Base-by-base conservation (phyloP, 2,888 invertebrate species). In the Bellardia bayeri region DNA sequence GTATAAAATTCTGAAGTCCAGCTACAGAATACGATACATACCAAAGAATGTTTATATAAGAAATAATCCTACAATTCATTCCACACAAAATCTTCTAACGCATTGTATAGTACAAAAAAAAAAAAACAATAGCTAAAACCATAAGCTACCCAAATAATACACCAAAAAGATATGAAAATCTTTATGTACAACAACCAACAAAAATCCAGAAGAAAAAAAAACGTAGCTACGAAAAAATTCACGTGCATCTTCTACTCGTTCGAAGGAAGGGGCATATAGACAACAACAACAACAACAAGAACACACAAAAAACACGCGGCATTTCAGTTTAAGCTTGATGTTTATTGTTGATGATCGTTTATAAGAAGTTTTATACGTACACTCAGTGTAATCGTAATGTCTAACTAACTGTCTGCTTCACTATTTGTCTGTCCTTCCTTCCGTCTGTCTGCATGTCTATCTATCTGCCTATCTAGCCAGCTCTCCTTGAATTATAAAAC, bases 311-410 rank as follows among this genome's bases (percentile, higher is more conserved):
- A 69, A 75, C 23, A 85, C 23, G 87, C 85, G 87, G 85, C 82
- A 56, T 81, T 84, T 83, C 42, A 84, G 58, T 51, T 81, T 78
- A 87, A 79, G 79, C 85, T 87, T 87, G 87, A 87, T 82, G 87
- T 85, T 87, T 82, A 85, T 82, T 82, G 82, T 64, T 87, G 84
- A 81, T 85, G 87, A 87, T 87, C 87, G 86, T 87, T 87, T 87
- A 87, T 81, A 81, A 84, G 54, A 84, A 85, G 85, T 69, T 81
- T 81, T 81, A 66, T 74, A 64, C 42, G 8, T 13, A n/a, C 58
- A 54, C 23, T 74, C 23, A 69, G 71, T 63, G 80, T 87, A 84
- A 84, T 81, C 83, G 79, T 61, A 66, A 74, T 87, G 87, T 87
- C 87, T 87, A 85, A 82, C 87, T 85, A 69, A 85, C 82, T 85